Percentiles rank a stretch among this genome's conserved stretches.
phyloP scores from a whole-genome alignment of 2,113 vertebrate genomes.

The Genyomyrus donnyi region DNA sequence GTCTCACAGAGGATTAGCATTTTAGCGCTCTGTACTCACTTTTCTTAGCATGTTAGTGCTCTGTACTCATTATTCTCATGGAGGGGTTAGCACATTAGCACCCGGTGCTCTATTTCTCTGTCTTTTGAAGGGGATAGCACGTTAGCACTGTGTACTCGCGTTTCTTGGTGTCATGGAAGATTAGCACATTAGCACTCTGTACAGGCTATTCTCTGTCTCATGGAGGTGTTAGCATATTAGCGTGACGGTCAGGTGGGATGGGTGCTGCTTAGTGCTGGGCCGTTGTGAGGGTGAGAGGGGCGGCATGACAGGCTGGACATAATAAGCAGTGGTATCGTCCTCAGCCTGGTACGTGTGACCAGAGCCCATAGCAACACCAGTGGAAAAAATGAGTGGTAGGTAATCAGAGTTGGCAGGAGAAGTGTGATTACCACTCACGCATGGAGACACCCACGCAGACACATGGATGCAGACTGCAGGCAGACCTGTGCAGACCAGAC shows the following conservation, averaged over 20 bases:
- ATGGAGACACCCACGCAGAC: neutral
- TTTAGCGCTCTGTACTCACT: neutral
- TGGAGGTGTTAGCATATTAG: neutral
- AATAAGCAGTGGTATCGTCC: neutral
- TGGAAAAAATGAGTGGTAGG: neutral
- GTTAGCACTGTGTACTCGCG: neutral
- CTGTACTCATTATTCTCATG: neutral
- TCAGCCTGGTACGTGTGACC: neutral
- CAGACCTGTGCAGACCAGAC: neutral
- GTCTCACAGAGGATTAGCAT: neutral
- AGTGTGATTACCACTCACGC: constrained; percentile 24
- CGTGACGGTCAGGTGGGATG: neutral
- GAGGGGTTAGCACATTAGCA: neutral
- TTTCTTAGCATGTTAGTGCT: neutral
- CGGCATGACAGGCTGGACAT: neutral
- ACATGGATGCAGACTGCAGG: neutral
- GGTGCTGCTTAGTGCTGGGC: neutral
- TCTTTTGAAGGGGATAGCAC: neutral
- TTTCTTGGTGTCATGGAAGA: neutral
- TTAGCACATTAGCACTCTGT: neutral
- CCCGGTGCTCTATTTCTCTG: neutral
- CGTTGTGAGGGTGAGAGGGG: neutral
- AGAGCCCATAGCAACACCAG: neutral
- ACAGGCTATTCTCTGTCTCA: neutral
- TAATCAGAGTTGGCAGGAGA: neutral